Conservation (phyloP, 1,140 invertebrate genomes). For the Babylonia areolata region DNA sequence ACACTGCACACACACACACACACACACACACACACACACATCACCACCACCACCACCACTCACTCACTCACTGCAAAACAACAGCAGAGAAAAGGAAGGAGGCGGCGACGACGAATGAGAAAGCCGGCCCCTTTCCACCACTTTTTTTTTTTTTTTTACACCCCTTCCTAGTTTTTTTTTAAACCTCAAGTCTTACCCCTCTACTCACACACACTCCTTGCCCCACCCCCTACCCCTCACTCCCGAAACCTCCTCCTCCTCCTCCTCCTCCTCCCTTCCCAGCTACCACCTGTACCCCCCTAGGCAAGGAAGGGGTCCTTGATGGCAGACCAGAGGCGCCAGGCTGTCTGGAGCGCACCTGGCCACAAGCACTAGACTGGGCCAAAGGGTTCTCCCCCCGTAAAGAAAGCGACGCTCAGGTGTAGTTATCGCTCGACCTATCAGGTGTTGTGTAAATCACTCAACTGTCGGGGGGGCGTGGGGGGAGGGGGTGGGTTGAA, state of each 20-base stretch:
- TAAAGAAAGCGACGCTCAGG: constrained; percentile 24
- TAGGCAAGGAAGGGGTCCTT: constrained; percentile 11
- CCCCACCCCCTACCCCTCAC: background rate
- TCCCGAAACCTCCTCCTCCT: background rate
- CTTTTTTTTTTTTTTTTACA: too few relatives aligned
- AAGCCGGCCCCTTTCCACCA: too few relatives aligned
- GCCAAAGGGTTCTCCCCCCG: background rate
- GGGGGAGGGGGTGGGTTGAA: too few relatives aligned
- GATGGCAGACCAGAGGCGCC: constrained; percentile 30
- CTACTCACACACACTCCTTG: background rate
- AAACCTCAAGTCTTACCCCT: too few relatives aligned
- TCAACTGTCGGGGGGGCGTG: constrained; percentile 32
- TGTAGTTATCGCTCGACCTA: constrained; percentile 39
- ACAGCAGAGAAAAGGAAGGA: too few relatives aligned
- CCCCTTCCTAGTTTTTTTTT: too few relatives aligned
- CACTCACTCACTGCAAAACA: too few relatives aligned
- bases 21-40: background rate
- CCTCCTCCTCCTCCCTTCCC: background rate
- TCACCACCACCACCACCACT: background rate
- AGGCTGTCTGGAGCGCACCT: constrained; percentile 26
- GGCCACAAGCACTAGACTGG: constrained; percentile 9
- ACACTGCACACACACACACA: background rate
- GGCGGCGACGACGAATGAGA: too few relatives aligned
- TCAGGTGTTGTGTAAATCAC: constrained; percentile 39
- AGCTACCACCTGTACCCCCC: constrained; percentile 18